These are phyloP conservation scores for Calosoma granatense DNA, from an alignment of 1,140 invertebrate species.

Conservation along the genomic window DNA sequence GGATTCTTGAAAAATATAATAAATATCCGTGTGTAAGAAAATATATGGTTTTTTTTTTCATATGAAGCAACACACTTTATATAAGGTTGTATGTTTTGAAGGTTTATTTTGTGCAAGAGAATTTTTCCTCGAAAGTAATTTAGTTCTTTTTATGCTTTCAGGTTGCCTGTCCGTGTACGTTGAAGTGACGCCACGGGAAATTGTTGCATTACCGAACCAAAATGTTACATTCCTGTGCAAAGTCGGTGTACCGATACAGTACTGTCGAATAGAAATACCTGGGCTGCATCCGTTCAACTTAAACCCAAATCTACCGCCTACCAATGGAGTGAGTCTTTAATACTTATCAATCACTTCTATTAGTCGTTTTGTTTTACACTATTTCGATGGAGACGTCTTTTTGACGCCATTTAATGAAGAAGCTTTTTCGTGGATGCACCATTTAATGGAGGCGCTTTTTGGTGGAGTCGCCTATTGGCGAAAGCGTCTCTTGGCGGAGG, in stretches of 20 bases:
- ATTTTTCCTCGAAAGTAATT: no score
- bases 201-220: conserved; percentile 31
- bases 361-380: neutral
- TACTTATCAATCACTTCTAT: conserved; percentile 1
- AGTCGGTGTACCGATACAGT: conserved; percentile 40
- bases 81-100: no score
- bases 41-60: no score
- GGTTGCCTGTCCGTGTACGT: conserved; percentile 24
- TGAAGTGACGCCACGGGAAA: conserved; percentile 36
- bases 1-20: no score
- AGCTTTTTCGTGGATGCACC: neutral
- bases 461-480: no score
- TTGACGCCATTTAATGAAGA: neutral
- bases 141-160: conserved; percentile 16
- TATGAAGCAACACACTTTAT: no score
- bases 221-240: conserved; percentile 39
- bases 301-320: conserved; percentile 21
- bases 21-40: no score
- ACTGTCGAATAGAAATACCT: conserved; percentile 37
- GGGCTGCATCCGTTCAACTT: conserved; percentile 26
- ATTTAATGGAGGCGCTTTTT: no score
- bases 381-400: neutral
- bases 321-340: conserved; percentile 21
- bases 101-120: no score
- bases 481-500: no score